Conservation (phyloP, 2,888 invertebrate genomes). For the Rhagonycha lutea region DNA sequence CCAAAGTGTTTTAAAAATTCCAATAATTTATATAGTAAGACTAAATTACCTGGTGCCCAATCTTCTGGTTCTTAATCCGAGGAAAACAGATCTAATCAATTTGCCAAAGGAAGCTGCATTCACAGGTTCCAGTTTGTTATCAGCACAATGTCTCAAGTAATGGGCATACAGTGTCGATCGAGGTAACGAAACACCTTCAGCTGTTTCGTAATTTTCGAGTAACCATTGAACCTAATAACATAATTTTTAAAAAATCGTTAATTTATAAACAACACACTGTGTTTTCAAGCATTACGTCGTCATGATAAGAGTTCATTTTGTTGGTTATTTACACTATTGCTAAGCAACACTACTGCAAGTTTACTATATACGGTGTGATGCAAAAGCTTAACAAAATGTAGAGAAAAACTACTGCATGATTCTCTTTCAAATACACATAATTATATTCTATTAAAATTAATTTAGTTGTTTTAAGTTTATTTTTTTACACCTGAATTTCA, state of each 20-base stretch:
- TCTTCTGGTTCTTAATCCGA: slow-evolving; percentile 91
- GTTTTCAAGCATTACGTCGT: neutral
- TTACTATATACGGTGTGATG: neutral
- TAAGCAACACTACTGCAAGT: neutral
- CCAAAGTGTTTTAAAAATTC: neutral
- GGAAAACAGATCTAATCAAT: slow-evolving; percentile 95
- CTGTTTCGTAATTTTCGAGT: slow-evolving; percentile 96
- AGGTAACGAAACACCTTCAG: slow-evolving; percentile 70
- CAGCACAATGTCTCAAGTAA: slow-evolving; percentile 92
- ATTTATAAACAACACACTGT: neutral
- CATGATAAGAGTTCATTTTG: neutral
- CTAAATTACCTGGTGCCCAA: slow-evolving; percentile 81
- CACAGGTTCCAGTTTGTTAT: slow-evolving; percentile 94
- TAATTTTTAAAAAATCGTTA: neutral
- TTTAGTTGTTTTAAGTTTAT: no score
- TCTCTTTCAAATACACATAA: no score
- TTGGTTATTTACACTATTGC: neutral
- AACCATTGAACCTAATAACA: slow-evolving; percentile 83
- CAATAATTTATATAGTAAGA: neutral
- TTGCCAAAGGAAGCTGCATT: slow-evolving; percentile 99
- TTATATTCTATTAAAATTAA: no score
- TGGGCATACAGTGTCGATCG: slow-evolving; percentile 95
- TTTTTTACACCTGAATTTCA: no score
- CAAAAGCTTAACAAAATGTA: no score
- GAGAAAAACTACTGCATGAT: no score